Evolutionary conservation across 2,113 vertebrate genomes (phyloP), one percentile per base, ranked within the genome.

Genomic region (Ceuthmochares aereus): DNA sequence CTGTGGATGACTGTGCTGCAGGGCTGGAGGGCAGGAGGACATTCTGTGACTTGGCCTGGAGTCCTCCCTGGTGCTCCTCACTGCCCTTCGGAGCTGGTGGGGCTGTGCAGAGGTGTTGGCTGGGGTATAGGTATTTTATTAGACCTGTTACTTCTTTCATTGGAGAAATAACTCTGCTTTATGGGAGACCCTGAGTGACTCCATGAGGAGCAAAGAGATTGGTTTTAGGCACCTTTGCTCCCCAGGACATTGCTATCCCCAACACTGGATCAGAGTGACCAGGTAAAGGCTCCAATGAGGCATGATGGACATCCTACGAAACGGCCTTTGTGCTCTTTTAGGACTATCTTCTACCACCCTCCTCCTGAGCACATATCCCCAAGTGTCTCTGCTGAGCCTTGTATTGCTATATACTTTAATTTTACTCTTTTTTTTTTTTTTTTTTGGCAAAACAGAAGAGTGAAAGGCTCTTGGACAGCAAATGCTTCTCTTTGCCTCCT

Each of bases 201-300:
- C 85, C 21, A 9, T 42, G 29, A 63, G 83, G 63, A 94, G 72
- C 68, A 86, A 29, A 55, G 63, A 95, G 94, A 96, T 93, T 96
- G 92, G 68, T 95, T 97, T 95, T 40, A 81, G 56, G 76, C 90
- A 95, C 96, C 96, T 96, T 96, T 96, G 95, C 87, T 93, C 85
- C 68, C 37, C 70, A 47, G 89, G 82, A 55, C 72, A 13, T 70
- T 80, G 68, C 63, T 59, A 42, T 83, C 69, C 91, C 40, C 5
- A 91, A 30, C 7, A 3, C 5, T 20, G 63, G 49, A 40, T 34
- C 40, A 47, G 25, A 30, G 45, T 51, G 34, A 32, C 64, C 72
- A 29, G 69, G 72, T 3, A 2, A 42, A 62, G 60, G 8, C 23
- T 70, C 1, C 0, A 13, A 16, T 49, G 87, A 81, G 83, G 64